Evolutionary conservation across 2,113 vertebrate species (phyloP), one percentile per base, ranked within the genome.

Genomic region (Athene cunicularia): DNA sequence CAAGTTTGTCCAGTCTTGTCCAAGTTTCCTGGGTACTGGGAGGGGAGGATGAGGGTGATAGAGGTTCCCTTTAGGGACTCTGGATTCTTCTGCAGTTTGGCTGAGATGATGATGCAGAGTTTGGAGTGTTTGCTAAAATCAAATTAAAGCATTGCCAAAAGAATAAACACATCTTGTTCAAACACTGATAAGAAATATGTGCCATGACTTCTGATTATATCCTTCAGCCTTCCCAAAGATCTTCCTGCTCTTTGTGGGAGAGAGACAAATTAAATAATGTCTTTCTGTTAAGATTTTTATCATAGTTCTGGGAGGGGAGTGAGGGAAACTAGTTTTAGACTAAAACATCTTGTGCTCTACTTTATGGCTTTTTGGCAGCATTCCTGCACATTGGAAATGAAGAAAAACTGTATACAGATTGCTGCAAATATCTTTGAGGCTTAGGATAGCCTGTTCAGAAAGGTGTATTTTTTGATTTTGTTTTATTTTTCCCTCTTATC

Each of bases 221-320:
- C 35, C 5, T 28, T 91, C 88, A 86, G 41, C 47, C 41, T 94
- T 93, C 77, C 73, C 26, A 27, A 85, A 84, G 43, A 79, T 79
- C 86, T 94, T 94, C 58, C 66, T 95, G 66, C 66, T 85, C 50
- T 95, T 91, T 82, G 58, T 68, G 71, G 60, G 73, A 55, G 64
- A 72, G 11, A 86, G 26, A n/a, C 43, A 88, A 92, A 92, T 88
- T 88, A 82, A 96, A 80, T 45, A 64, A 89, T 75, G 17, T 66
- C 41, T 59, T 95, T 94, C 86, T 14, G 5, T 91, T 95, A 91
- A 95, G 94, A 95, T 93, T 91, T 92, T 95, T 95, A 91, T 96
- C 73, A 0, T 58, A 8, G 21, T n/a, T 91, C 91, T 79, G 73
- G 62, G 49, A 47, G 24, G 37, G 27, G 30, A 39, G 24, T 12